These are phyloP conservation scores for Leptoteleia sp. DNA, from an alignment of 1,140 invertebrate genomes.

Conservation along the genomic window DNA sequence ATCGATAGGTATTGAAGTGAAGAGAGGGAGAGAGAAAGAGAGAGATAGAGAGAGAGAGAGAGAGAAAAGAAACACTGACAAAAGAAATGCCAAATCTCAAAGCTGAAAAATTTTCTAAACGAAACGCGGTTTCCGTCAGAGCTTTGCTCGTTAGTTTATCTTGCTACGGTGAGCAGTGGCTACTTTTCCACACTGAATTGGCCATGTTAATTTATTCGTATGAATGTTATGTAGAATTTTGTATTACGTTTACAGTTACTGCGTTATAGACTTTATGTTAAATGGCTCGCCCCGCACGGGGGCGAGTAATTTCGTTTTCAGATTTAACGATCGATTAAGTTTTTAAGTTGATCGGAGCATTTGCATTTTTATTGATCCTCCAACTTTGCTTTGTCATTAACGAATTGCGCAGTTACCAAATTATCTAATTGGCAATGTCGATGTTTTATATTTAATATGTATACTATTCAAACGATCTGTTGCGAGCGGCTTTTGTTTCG, in stretches of 20 bases:
- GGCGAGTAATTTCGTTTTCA: constrained; percentile 48
- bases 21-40: too few relatives aligned
- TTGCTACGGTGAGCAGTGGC: constrained; percentile 52
- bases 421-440: constrained; percentile 19
- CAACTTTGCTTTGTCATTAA: not conserved
- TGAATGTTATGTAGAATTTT: constrained; percentile 63
- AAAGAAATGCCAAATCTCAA: constrained; percentile 60
- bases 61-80: constrained; percentile 49
- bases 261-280: constrained; percentile 66
- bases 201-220: constrained; percentile 68
- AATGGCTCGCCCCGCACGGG: constrained; percentile 24
- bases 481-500: constrained; percentile 12
- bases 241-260: constrained; percentile 63
- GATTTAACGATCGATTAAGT: constrained; percentile 62
- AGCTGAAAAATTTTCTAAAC: constrained; percentile 35
- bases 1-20: constrained; percentile 38
- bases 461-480: constrained; percentile 8
- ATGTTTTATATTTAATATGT: constrained; percentile 12
- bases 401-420: constrained; percentile 3
- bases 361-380: constrained; percentile 20
- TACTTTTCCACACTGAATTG: constrained; percentile 56
- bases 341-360: constrained; percentile 31
- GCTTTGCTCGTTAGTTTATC: constrained; percentile 48
- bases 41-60: too few relatives aligned
- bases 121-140: constrained; percentile 37